Conservation (phyloP, 1,140 invertebrate genomes). For the Eupristina koningsbergeri region DNA sequence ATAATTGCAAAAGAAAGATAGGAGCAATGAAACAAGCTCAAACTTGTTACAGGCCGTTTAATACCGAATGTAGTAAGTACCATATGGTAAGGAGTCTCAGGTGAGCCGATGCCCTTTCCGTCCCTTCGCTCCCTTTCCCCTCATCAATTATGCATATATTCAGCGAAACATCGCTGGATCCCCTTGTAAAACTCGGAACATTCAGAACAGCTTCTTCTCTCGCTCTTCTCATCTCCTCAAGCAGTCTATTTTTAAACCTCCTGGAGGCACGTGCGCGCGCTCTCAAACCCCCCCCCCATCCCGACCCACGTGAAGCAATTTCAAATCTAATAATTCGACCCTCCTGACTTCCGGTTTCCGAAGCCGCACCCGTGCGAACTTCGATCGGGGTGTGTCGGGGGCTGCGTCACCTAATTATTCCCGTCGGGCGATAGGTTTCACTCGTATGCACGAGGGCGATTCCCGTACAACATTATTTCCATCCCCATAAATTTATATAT, state of each 20-base stretch:
- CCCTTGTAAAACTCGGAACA: not conserved
- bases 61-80: not conserved
- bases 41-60: not conserved
- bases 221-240: too few species aligned
- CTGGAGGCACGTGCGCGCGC: too few species aligned
- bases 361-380: not conserved
- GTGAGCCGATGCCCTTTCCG: not conserved
- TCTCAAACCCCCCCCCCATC: not conserved
- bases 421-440: not conserved
- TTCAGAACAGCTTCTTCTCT: not conserved
- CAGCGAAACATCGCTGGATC: not conserved
- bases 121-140: not conserved
- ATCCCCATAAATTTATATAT: too few species aligned
- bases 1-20: not conserved
- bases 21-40: not conserved
- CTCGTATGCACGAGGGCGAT: not conserved
- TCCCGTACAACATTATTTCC: too few species aligned
- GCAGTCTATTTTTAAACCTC: not conserved
- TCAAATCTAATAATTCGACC: conserved; percentile 34
- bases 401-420: not conserved
- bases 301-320: not conserved
- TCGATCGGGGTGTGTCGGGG: conserved; percentile 3
- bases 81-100: conserved; percentile 9
- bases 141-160: not conserved
- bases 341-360: conserved; percentile 21